phyloP scores from a whole-genome alignment of 2,113 vertebrate genomes.

The Chaenogobius annularis region DNA sequence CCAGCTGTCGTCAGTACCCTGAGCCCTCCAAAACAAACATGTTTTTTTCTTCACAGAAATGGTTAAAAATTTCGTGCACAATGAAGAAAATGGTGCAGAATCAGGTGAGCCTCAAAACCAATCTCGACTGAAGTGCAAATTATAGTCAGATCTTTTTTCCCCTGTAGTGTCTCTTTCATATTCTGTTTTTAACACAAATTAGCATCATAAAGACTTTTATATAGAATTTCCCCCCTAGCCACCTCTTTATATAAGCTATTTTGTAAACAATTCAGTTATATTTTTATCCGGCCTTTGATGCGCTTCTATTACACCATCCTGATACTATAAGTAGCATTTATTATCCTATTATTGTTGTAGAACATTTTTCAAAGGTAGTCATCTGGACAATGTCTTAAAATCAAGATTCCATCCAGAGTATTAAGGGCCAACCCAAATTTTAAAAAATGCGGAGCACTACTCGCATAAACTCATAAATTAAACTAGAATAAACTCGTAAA shows the following conservation, averaged over 20 bases:
- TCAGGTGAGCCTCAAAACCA: slow-evolving; percentile 2
- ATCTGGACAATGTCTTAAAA: too few species aligned
- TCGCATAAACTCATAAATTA: too few species aligned
- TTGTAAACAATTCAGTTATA: not conserved
- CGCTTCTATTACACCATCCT: not conserved
- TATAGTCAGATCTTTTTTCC: not conserved
- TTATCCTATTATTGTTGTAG: too few species aligned
- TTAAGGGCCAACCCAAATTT: too few species aligned
- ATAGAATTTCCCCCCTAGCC: too few species aligned
- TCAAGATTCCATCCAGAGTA: too few species aligned
- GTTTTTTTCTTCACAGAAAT: slow-evolving; percentile 36
- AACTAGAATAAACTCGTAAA: too few species aligned
- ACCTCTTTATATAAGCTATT: slow-evolving; percentile 16
- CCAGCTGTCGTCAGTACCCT: not conserved
- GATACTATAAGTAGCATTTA: too few species aligned
- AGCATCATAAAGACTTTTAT: slow-evolving; percentile 25
- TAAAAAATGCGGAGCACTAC: too few species aligned
- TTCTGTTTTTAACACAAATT: slow-evolving; percentile 12
- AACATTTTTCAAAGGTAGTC: too few species aligned
- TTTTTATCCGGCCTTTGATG: not conserved
- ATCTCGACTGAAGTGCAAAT: not conserved
- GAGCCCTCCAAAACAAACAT: not conserved
- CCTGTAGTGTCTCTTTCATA: not conserved
- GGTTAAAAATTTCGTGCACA: slow-evolving; percentile 42
- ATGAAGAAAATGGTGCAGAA: slow-evolving; percentile 38